Evolutionary conservation across 37 sponge, comb jelly and placozoan genomes (phyloP).

Genomic region (Haliclona indistincta): DNA sequence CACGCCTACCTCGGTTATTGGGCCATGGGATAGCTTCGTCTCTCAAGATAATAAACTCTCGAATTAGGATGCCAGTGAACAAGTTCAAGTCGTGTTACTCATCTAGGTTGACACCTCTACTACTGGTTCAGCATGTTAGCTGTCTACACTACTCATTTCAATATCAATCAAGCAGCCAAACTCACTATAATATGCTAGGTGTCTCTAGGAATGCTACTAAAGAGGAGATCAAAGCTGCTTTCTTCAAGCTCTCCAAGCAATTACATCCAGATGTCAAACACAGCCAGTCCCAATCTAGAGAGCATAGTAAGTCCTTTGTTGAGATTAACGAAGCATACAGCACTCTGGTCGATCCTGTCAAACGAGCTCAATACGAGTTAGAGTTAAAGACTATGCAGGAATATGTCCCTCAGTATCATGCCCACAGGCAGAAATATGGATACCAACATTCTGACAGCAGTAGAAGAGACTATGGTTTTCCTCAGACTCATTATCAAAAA

Average conservation of each 20-base stretch:
- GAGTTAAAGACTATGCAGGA: conserved; percentile 2
- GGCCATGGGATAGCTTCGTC: too few species aligned
- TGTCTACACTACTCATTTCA: too few species aligned
- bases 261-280: conserved; percentile 70
- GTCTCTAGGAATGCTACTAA: conserved; percentile 29
- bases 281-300: background rate
- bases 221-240: conserved; percentile 46
- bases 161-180: background rate
- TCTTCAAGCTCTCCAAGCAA: conserved; percentile 58
- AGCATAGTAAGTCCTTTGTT: conserved; percentile 18
- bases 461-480: background rate
- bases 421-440: background rate
- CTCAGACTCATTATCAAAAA: background rate
- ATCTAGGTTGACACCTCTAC: too few species aligned
- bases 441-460: background rate
- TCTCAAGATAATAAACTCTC: too few species aligned
- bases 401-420: background rate
- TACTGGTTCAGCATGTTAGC: too few species aligned
- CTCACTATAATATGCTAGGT: conserved; percentile 53
- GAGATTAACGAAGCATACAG: conserved; percentile 64
- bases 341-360: conserved; percentile 21
- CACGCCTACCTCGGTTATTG: background rate
- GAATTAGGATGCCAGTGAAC: too few species aligned
- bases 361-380: conserved; percentile 46
- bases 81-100: too few species aligned